phyloP scores from a whole-genome alignment of 2,113 vertebrate genomes.

The Furnarius figulus region DNA sequence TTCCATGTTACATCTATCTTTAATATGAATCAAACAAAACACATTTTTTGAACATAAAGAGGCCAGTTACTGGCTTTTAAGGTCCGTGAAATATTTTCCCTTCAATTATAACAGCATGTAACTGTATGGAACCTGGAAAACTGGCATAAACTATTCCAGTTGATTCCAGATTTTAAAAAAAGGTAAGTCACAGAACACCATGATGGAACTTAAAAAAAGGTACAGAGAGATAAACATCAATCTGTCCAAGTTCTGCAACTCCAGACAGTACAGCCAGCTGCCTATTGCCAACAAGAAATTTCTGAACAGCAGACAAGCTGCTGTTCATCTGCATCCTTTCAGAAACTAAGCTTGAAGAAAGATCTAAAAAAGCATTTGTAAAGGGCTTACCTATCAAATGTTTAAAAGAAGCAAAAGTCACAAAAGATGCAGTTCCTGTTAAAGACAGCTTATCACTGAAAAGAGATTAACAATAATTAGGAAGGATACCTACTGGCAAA shows the following conservation, averaged over 20 bases:
- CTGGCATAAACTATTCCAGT: not conserved
- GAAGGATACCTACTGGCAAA: not conserved
- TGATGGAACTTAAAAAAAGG: not conserved
- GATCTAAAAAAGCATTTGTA: not conserved
- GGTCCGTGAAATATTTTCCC: not conserved
- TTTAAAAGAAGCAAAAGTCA: not conserved
- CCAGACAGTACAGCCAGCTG: not conserved
- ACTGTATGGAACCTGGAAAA: not conserved
- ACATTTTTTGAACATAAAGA: not conserved
- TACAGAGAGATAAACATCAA: not conserved
- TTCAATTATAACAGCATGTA: not conserved
- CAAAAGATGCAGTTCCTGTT: not conserved
- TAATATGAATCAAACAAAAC: not conserved
- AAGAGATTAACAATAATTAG: not conserved
- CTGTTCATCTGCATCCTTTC: not conserved
- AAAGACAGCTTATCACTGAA: not conserved
- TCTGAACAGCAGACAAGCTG: not conserved
- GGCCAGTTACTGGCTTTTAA: not conserved
- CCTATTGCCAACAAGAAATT: not conserved
- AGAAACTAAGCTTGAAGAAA: not conserved
- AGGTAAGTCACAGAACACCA: not conserved
- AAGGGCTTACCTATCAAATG: not conserved
- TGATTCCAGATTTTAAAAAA: not conserved
- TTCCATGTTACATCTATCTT: not conserved
- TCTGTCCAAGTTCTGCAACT: not conserved